A percentile compares a stretch with the other conserved stretches of the same genome.
Evolutionary conservation across 2,888 invertebrate species (phyloP).

Genomic region (Myopa tessellatipennis): DNA sequence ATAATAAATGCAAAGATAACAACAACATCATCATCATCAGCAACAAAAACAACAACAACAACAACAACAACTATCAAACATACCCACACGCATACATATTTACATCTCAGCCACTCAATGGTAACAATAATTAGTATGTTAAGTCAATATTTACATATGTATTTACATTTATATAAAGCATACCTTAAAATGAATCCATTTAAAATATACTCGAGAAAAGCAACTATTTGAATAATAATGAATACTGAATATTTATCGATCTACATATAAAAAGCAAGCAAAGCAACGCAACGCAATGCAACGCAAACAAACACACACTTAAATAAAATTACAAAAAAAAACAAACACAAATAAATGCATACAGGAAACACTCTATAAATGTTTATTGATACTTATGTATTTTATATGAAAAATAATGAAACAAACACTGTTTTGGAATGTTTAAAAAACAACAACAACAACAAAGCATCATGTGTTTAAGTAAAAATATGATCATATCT

Average conservation of each 20-base stretch:
- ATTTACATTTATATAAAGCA: slow-evolving; percentile 38
- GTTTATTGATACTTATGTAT: slow-evolving; percentile 49
- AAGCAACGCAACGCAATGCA: no score
- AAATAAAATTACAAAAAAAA: not conserved
- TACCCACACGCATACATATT: slow-evolving; percentile 51
- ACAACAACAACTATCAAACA: slow-evolving; percentile 41
- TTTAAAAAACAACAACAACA: slow-evolving; percentile 26
- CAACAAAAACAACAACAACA: slow-evolving; percentile 5
- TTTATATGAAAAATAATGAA: slow-evolving; percentile 45
- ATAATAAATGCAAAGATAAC: slow-evolving; percentile 9
- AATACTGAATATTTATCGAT: slow-evolving; percentile 13
- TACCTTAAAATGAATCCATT: not conserved
- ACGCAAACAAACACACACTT: not conserved
- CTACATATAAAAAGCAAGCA: no score
- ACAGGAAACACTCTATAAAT: slow-evolving; percentile 38
- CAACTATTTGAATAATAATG: slow-evolving; percentile 23
- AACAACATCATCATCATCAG: no score
- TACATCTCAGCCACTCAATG: slow-evolving; percentile 66
- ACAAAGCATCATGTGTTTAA: not conserved
- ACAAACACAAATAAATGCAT: not conserved
- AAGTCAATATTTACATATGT: slow-evolving; percentile 54
- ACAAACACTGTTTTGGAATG: not conserved
- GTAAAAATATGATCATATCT: not conserved
- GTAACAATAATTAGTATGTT: slow-evolving; percentile 67
- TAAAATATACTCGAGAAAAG: no score